Percentiles rank a stretch among this genome's conserved stretches.
Conservation (phyloP, 2,888 invertebrate species). For the Sipha maydis region DNA sequence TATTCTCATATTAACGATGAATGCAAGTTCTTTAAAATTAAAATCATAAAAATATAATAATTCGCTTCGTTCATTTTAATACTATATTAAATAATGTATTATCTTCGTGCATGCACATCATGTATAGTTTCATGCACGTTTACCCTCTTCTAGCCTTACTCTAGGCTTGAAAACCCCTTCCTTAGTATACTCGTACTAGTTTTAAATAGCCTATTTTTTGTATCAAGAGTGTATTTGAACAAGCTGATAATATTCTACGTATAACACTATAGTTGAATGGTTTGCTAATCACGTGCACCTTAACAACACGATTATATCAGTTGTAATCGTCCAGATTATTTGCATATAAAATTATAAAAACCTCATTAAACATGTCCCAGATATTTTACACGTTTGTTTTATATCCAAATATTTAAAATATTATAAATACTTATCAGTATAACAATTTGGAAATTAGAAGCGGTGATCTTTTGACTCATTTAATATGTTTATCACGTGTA, state of each 20-base stretch:
- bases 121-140: no score
- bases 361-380: neutral
- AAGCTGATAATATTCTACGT: conserved; percentile 4
- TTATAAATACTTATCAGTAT: neutral
- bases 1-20: neutral
- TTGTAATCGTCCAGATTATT: neutral
- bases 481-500: no score
- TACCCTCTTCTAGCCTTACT: neutral
- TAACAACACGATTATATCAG: conserved; percentile 11
- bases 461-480: no score
- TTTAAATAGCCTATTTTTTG: conserved; percentile 11
- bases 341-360: neutral
- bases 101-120: neutral
- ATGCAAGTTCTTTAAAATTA: conserved; percentile 14
- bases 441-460: neutral
- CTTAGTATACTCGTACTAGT: neutral
- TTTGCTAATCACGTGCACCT: conserved; percentile 38
- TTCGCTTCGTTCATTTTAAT: neutral
- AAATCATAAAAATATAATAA: conserved; percentile 14
- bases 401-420: neutral
- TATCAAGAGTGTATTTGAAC: neutral
- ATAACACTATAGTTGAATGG: neutral
- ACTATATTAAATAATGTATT: neutral
- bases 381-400: neutral
- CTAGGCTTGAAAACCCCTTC: neutral